Conservation (phyloP, 2,888 invertebrate species). For the Pammene fasciana region DNA sequence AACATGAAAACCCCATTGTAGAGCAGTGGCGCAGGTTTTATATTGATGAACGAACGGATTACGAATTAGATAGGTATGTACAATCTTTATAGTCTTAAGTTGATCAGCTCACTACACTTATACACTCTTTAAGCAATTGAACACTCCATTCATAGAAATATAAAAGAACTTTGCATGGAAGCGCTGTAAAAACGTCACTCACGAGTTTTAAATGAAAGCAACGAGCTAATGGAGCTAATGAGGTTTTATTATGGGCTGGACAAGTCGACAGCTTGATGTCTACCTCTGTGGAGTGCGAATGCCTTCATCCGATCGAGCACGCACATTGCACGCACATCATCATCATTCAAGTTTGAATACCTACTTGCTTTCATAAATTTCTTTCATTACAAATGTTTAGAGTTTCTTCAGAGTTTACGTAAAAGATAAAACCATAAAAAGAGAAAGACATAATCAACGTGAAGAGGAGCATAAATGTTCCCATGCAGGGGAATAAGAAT, state of each 20-base stretch:
- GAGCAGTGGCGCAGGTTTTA: too few species aligned
- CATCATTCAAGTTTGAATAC: neutral
- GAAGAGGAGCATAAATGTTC: neutral
- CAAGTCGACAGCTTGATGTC: neutral
- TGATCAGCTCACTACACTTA: too few species aligned
- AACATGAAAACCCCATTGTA: too few species aligned
- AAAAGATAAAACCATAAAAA: neutral
- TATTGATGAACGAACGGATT: too few species aligned
- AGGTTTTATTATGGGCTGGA: constrained; percentile 7
- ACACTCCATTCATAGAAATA: too few species aligned
- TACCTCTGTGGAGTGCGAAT: constrained; percentile 13
- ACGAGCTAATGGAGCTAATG: neutral
- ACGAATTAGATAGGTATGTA: too few species aligned
- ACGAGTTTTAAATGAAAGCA: neutral
- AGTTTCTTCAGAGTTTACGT: too few species aligned
- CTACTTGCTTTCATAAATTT: too few species aligned
- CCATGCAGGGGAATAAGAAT: too few species aligned
- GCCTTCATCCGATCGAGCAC: neutral
- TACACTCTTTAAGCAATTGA: too few species aligned
- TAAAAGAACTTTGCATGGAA: neutral
- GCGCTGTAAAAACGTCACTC: constrained; percentile 11
- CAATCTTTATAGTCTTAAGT: too few species aligned
- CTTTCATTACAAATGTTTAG: neutral
- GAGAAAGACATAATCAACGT: too few species aligned
- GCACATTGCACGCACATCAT: neutral